Conservation (phyloP, 2,888 invertebrate genomes). For the Aelia acuminata region DNA sequence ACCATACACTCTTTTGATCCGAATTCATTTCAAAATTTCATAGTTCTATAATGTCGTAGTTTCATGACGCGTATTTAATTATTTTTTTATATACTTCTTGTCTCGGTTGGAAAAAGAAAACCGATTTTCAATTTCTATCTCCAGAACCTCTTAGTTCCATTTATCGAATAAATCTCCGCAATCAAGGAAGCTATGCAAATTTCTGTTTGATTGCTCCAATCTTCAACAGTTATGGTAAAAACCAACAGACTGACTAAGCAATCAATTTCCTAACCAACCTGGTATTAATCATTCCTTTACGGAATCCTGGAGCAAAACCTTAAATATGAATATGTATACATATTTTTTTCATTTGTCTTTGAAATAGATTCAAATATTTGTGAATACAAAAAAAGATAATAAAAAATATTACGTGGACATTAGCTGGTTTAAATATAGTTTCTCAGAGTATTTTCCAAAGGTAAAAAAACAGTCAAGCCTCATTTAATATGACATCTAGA, state of each 20-base stretch:
- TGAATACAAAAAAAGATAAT: too few species aligned
- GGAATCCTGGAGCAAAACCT: neutral
- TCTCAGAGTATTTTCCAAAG: too few species aligned
- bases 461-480: too few species aligned
- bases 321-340: neutral
- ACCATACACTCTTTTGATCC: too few species aligned
- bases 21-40: too few species aligned
- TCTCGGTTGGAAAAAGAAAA: neutral
- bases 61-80: too few species aligned
- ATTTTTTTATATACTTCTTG: too few species aligned
- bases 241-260: constrained; percentile 28
- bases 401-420: too few species aligned
- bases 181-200: constrained; percentile 32
- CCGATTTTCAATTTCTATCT: neutral
- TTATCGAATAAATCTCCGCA: constrained; percentile 10
- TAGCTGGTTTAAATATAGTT: too few species aligned
- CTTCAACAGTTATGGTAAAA: constrained; percentile 1
- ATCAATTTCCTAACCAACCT: constrained; percentile 21
- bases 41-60: too few species aligned
- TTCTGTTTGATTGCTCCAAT: neutral
- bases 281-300: neutral
- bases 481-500: too few species aligned
- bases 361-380: neutral
- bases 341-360: neutral
- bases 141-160: neutral